Evolutionary conservation across 2,113 vertebrate genomes (phyloP), one percentile per base, ranked within the genome.

Genomic region (Pantherophis guttatus): DNA sequence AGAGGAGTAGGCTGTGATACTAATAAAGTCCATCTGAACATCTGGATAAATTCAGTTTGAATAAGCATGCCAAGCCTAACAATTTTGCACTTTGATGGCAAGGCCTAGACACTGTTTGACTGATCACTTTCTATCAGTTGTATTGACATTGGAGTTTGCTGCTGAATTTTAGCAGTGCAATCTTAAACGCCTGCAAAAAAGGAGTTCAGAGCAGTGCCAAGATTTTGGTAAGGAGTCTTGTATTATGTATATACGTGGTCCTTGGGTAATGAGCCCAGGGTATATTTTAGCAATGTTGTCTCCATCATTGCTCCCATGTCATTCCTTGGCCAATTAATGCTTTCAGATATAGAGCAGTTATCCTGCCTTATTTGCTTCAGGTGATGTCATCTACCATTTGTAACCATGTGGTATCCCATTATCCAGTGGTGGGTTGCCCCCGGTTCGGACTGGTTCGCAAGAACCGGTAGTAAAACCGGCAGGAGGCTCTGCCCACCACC

Each of bases 1-100:
- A 94, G 55, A 24, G 26, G 89, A 94, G 58, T 89, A 92, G 90
- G 75, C 91, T 95, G 93, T 90, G 94, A 94, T 95, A 88, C 93
- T 97, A 97, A 96, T 95, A 95, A 95, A 96, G 90, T 95, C 93
- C 92, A 93, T 96, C 94, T 96, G 96, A 96, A 92, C 92, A 92
- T 85, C 96, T 91, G 92, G 96, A 95, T 95, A 96, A 95, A 96
- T 96, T 93, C 94, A 94, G 89, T 95, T 62, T 0, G 0, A 95
- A 95, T 91, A 94, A 95, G 92, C 53, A 93, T 94, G 90, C 93
- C 88, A 95, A 93, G 59, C 94, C 95, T 95, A 93, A 86, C 0
- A 0, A 95, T 96, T 95, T 94, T 89, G 90, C 44, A 91, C 92
- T 93, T 96, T 0, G 0, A 94, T 87, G 89, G 86, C 90, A 93